Base-by-base conservation (phyloP, 2,888 invertebrate genomes). In the Caenorhabditis virilis region DNA sequence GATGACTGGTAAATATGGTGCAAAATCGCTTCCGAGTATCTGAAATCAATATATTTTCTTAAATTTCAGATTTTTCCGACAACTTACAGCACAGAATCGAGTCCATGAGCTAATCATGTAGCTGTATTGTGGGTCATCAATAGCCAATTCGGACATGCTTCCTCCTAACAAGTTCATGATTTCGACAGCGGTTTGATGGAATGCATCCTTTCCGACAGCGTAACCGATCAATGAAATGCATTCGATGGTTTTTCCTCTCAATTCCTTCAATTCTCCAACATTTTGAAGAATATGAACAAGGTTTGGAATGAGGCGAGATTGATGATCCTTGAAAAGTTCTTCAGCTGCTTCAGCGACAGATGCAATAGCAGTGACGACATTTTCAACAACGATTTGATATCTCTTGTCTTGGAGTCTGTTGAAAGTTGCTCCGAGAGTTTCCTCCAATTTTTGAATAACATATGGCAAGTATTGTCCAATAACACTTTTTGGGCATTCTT, bases 81-180 rank as follows among this genome's bases (percentile, higher is more conserved):
- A 49, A 49, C 78, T 91, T 89, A 95, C 91, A 85, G 94, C 94
- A 86, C 98, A 99, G 85, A 98, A 95, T 73, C 98, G 89, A 0
- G 97, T 94, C 98, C 98, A 99, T 0, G 97, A 95, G 0, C 95
- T 93, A 75, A 99, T 97, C 84, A 98, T 89, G 86, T 95, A 98
- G 13, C 93, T 93, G 23, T 95, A 91, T 85, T 86, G 78, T 1
- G 73, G 74, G 49, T 75, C 70, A 41, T 72, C 74, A 42, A 72
- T 66, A 23, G 61, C 61, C 33, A 72, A 59, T 26, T 60, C 55
- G 35, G 62, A 55, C 69, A 72, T 72, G 35, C 58, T 55, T 16
- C 55, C 57, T 33, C 59, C 61, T 33, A 72, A 64, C 35, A 66
- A 49, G 20, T 61, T 65, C 55, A 74, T 43, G 20, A 97, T 91